A percentile compares a stretch with the other conserved stretches of the same genome.
phyloP scores from a whole-genome alignment of 2,797 vertebrate species.

The Erithacus rubecula region DNA sequence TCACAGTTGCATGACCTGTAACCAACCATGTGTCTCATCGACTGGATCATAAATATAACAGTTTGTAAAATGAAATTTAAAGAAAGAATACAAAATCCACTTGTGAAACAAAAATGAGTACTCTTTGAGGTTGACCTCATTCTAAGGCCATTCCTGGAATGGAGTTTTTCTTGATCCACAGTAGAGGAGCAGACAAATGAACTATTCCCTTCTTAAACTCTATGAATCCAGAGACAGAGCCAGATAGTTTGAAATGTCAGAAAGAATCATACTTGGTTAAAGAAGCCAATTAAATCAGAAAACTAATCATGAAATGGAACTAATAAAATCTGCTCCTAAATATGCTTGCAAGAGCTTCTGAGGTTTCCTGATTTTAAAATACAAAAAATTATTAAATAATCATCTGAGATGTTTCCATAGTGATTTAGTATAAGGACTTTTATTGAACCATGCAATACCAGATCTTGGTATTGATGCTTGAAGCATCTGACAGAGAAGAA shows the following conservation, averaged over 20 bases:
- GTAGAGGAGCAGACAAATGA: not conserved
- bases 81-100: not conserved
- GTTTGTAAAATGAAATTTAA: not conserved
- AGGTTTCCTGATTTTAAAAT: constrained; percentile 31
- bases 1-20: not conserved
- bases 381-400: not conserved
- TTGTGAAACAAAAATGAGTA: not conserved
- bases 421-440: constrained; percentile 12
- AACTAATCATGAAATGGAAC: not conserved
- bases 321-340: constrained; percentile 21
- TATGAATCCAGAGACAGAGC: not conserved
- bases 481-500: not conserved
- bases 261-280: not conserved
- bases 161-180: not conserved
- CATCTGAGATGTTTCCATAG: constrained; percentile 46
- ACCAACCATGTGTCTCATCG: not conserved
- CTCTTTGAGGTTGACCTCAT: not conserved
- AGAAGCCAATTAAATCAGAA: not conserved
- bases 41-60: not conserved
- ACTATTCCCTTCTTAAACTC: not conserved
- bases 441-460: not conserved
- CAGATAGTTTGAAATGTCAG: not conserved
- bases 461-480: not conserved
- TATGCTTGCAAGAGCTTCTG: not conserved
- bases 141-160: not conserved